phyloP scores from a whole-genome alignment of 2,113 vertebrate species.

The Oenanthe oenanthe region DNA sequence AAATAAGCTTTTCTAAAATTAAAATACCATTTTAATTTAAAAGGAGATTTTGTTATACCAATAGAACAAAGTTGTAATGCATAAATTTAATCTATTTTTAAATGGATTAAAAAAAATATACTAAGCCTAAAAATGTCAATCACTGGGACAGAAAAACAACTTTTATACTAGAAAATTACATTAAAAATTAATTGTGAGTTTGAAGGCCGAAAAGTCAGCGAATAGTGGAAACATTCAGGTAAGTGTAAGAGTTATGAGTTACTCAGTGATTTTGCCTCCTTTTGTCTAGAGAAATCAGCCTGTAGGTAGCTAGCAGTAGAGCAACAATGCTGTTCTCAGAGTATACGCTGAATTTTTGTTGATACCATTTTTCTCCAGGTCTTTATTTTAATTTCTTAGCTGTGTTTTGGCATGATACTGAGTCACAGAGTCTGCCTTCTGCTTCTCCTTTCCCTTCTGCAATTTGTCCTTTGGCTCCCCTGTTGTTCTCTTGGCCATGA shows the following conservation, averaged over 20 bases:
- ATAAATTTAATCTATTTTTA: not conserved
- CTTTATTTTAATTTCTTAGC: not conserved
- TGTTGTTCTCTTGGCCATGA: slow-evolving; percentile 13
- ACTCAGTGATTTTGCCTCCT: not conserved
- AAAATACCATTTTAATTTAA: not conserved
- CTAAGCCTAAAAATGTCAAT: not conserved
- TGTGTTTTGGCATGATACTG: not conserved
- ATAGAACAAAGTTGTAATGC: not conserved
- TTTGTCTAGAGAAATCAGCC: not conserved
- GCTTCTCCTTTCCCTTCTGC: not conserved
- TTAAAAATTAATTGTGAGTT: not conserved
- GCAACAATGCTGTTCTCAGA: not conserved
- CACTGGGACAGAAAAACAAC: not conserved
- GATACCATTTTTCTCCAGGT: not conserved
- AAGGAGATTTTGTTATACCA: not conserved
- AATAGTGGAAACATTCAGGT: not conserved
- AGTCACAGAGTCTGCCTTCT: not conserved
- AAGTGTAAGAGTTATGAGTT: not conserved
- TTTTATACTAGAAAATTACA: not conserved
- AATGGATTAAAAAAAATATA: not conserved
- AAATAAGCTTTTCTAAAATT: not conserved
- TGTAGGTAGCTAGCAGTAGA: not conserved
- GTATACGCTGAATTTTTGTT: not conserved
- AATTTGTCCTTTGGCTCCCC: slow-evolving; percentile 37
- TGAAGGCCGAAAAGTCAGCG: not conserved